phyloP scores from a whole-genome alignment of 2,888 invertebrate genomes.

The Mythimna albipuncta region DNA sequence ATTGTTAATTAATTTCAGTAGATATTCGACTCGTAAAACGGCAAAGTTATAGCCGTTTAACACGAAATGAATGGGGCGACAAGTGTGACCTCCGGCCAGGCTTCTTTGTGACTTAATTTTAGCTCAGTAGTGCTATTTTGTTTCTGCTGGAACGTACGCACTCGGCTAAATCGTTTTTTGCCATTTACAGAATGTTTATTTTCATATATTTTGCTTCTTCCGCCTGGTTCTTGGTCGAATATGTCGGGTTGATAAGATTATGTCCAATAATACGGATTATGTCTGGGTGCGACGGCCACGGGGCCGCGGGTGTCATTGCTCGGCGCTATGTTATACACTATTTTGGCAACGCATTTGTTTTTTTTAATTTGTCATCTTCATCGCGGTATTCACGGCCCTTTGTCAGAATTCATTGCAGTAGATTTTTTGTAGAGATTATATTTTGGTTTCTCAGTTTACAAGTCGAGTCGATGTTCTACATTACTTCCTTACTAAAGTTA shows the following conservation, averaged over 20 bases:
- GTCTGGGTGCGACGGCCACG: slow-evolving; percentile 47
- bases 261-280: slow-evolving; percentile 58
- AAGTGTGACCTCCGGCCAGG: slow-evolving; percentile 76
- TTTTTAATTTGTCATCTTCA: slow-evolving; percentile 25
- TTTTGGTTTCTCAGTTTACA: background rate
- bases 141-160: slow-evolving; percentile 68
- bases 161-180: slow-evolving; percentile 75
- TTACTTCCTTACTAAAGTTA: background rate
- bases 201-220: slow-evolving; percentile 73
- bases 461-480: background rate
- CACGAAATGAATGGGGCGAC: slow-evolving; percentile 79
- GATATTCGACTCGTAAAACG: slow-evolving; percentile 82
- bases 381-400: background rate
- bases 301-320: slow-evolving; percentile 40
- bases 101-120: slow-evolving; percentile 78
- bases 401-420: background rate
- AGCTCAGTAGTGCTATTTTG: slow-evolving; percentile 74
- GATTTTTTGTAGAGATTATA: background rate
- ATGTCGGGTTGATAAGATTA: slow-evolving; percentile 73
- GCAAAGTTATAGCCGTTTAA: slow-evolving; percentile 80
- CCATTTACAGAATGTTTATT: slow-evolving; percentile 77
- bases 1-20: slow-evolving; percentile 79
- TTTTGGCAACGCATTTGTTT: slow-evolving; percentile 30
- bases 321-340: slow-evolving; percentile 35
- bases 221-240: slow-evolving; percentile 72